phyloP scores from a whole-genome alignment of 2,797 vertebrate genomes.

The Phataginus tetradactyla region DNA sequence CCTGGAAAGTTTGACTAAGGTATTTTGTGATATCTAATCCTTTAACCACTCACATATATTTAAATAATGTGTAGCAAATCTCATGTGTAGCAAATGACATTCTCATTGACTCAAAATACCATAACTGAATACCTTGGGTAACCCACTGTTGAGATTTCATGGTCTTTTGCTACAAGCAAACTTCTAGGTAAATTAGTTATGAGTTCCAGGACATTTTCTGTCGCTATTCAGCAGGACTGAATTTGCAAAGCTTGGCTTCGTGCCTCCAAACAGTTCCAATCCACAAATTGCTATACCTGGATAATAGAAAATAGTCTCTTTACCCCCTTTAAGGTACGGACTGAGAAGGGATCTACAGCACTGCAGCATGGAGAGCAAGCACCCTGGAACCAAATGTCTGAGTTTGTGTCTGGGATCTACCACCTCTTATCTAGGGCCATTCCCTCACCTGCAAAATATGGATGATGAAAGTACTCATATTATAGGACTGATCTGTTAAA shows the following conservation, averaged over 20 bases:
- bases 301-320: background rate
- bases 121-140: background rate
- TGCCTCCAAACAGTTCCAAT: background rate
- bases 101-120: background rate
- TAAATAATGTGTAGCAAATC: background rate
- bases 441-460: background rate
- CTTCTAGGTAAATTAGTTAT: background rate
- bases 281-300: background rate
- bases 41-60: background rate
- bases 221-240: background rate
- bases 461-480: background rate
- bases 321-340: background rate
- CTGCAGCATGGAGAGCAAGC: background rate
- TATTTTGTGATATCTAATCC: background rate
- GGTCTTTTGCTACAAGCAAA: background rate
- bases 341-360: background rate
- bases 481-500: background rate
- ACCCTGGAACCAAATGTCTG: background rate
- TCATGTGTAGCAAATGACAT: background rate
- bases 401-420: background rate
- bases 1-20: background rate
- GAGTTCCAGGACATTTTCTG: background rate
- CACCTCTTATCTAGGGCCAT: background rate
- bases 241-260: conserved; percentile 63
- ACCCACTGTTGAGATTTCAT: background rate